Percentiles rank a stretch among this genome's conserved stretches.
Evolutionary conservation across 1,140 invertebrate species (phyloP).

Genomic region (Heterodera carotae): DNA sequence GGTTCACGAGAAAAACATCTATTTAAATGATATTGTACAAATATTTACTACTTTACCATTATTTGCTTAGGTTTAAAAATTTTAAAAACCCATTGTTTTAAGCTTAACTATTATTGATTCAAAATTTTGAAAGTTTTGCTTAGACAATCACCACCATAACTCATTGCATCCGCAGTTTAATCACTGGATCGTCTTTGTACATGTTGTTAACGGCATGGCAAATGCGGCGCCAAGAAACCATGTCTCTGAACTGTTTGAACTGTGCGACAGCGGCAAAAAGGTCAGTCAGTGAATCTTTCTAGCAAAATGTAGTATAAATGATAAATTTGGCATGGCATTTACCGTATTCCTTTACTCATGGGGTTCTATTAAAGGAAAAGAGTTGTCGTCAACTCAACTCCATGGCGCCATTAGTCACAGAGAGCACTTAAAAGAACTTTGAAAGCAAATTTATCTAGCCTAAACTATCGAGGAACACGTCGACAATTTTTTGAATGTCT

Average conservation of each 20-base stretch:
- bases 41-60: no score
- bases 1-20: no score
- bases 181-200: background rate
- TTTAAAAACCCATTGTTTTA: background rate
- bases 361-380: background rate
- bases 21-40: no score
- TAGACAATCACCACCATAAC: no score
- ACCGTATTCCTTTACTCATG: no score
- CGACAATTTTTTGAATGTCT: no score
- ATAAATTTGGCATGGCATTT: background rate
- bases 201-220: background rate
- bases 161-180: no score
- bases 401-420: background rate
- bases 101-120: background rate
- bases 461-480: no score
- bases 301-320: background rate
- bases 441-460: no score
- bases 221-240: background rate
- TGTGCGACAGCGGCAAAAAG: slow-evolving; percentile 26
- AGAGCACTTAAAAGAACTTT: no score
- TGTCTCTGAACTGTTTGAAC: slow-evolving; percentile 22
- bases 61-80: no score
- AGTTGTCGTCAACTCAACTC: background rate
- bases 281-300: background rate
- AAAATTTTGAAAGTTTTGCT: background rate